Conservation (phyloP, 2,888 invertebrate species). For the Boloria euphrosyne region DNA sequence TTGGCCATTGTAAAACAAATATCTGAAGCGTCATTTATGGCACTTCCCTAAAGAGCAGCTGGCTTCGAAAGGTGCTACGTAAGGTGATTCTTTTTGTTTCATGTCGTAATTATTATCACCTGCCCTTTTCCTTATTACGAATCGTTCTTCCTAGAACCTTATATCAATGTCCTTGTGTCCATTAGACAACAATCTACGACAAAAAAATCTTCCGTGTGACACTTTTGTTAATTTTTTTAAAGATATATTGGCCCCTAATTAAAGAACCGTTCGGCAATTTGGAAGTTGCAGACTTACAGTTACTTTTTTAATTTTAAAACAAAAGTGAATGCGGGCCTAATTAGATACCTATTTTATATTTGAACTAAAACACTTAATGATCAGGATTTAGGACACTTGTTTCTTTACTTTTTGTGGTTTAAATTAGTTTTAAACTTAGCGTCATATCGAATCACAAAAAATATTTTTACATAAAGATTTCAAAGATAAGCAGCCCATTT, state of each 20-base stretch:
- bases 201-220: slow-evolving; percentile 24
- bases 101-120: slow-evolving; percentile 68
- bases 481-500: slow-evolving; percentile 21
- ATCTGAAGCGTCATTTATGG: slow-evolving; percentile 66
- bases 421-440: no score
- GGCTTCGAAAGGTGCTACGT: slow-evolving; percentile 49
- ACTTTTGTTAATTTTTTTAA: slow-evolving; percentile 20
- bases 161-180: slow-evolving; percentile 38
- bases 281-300: neutral
- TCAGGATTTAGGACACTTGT: no score
- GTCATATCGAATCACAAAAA: neutral
- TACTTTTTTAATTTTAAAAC: neutral
- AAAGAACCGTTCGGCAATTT: neutral
- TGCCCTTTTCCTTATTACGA: slow-evolving; percentile 54
- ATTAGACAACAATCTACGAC: slow-evolving; percentile 37
- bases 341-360: neutral
- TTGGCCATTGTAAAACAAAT: slow-evolving; percentile 62
- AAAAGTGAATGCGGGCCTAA: neutral
- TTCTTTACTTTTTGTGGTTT: no score
- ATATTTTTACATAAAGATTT: slow-evolving; percentile 5
- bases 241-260: slow-evolving; percentile 22
- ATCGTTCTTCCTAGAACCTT: slow-evolving; percentile 40
- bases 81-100: slow-evolving; percentile 56
- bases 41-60: slow-evolving; percentile 65
- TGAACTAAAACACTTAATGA: no score